Evolutionary conservation across 2,113 vertebrate species (phyloP).

Genomic region (Morone chrysops): DNA sequence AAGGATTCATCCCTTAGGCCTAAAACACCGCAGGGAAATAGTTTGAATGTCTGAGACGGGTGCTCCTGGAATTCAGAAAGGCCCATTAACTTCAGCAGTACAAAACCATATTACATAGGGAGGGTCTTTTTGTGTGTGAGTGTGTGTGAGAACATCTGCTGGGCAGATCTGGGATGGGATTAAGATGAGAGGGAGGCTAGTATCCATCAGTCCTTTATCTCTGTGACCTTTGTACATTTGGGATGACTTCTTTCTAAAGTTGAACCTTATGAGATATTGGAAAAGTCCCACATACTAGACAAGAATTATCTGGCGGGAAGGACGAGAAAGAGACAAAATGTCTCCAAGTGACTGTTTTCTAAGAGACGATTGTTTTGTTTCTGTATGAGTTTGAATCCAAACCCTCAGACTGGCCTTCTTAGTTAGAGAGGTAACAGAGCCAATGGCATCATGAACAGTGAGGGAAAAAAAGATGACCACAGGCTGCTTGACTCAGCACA

Average conservation of each 20-base stretch:
- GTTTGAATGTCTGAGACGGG: conserved; percentile 66
- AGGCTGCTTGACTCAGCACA: conserved; percentile 66
- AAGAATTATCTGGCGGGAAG: background rate
- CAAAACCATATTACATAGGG: conserved; percentile 5
- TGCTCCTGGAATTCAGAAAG: conserved; percentile 62
- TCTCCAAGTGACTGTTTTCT: conserved; percentile 1
- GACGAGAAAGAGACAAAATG: background rate
- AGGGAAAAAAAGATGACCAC: conserved; percentile 57
- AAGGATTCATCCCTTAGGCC: conserved; percentile 34
- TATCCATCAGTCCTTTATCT: conserved; percentile 21
- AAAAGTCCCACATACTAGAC: background rate
- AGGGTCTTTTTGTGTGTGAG: conserved; percentile 15
- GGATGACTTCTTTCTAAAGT: background rate
- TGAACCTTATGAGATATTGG: background rate
- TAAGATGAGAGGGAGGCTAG: conserved; percentile 18
- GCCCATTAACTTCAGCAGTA: conserved; percentile 36
- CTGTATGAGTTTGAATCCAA: conserved; percentile 35
- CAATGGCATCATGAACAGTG: conserved; percentile 48
- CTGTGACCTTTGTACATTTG: conserved; percentile 15
- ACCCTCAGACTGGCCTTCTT: conserved; percentile 27
- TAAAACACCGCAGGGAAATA: conserved; percentile 60
- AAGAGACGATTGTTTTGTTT: conserved; percentile 24
- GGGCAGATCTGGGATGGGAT: conserved; percentile 46
- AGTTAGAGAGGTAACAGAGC: conserved; percentile 39
- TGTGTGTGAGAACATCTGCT: conserved; percentile 52